Conservation (phyloP, 2,888 invertebrate species). For the Poecilus cupreus region DNA sequence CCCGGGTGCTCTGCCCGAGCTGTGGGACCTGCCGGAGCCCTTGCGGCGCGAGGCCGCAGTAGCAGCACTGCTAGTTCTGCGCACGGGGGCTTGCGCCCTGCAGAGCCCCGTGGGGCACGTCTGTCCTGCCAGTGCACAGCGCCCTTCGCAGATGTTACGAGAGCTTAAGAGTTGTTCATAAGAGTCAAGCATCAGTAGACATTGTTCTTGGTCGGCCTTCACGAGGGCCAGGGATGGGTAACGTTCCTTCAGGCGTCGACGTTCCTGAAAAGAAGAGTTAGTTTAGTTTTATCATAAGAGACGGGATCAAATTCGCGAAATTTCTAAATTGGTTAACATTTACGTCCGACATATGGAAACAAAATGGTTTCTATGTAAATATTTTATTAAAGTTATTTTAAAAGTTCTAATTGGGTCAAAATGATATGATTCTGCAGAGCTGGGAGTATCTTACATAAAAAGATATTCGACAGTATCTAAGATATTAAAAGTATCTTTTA, state of each 20-base stretch:
- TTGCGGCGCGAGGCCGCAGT: neutral
- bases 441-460: no score
- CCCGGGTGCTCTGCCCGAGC: conserved; percentile 59
- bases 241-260: conserved; percentile 87
- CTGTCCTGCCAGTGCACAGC: conserved; percentile 85
- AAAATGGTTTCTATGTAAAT: no score
- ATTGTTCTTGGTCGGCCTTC: conserved; percentile 84
- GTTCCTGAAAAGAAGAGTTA: conserved; percentile 78
- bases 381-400: no score
- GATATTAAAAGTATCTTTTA: no score
- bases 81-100: conserved; percentile 68
- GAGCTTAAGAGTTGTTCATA: conserved; percentile 88
- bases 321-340: no score
- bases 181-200: conserved; percentile 85
- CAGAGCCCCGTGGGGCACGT: conserved; percentile 89
- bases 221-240: conserved; percentile 86
- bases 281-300: no score
- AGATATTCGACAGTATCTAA: no score
- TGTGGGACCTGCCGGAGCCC: conserved; percentile 18
- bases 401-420: no score
- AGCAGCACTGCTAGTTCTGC: conserved; percentile 17
- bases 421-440: no score
- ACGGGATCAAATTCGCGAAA: no score
- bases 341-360: no score
- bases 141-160: conserved; percentile 89